Evolutionary conservation across 1,140 invertebrate species (phyloP).

Genomic region (Panagrolaimus sp.): DNA sequence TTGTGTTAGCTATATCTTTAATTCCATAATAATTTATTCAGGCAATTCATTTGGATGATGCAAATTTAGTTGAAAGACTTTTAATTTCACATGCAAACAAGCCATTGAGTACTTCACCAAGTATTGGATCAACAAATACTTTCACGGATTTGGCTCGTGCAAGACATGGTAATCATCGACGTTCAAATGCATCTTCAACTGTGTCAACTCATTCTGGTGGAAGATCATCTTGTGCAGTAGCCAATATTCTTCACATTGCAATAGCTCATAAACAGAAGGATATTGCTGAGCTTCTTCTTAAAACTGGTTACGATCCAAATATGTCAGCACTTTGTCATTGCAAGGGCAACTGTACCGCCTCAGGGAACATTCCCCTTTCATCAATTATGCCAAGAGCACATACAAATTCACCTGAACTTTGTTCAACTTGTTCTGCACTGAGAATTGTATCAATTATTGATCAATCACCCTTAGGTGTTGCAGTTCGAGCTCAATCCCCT

Average conservation of each 20-base stretch:
- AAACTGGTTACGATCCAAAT: slow-evolving; percentile 56
- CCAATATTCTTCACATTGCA: slow-evolving; percentile 56
- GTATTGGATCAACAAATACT: slow-evolving; percentile 55
- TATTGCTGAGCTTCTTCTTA: slow-evolving; percentile 53
- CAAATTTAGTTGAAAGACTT: slow-evolving; percentile 50
- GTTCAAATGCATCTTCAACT: slow-evolving; percentile 56
- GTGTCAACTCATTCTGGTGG: slow-evolving; percentile 57
- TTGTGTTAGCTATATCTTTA: background rate
- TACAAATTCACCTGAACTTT: slow-evolving; percentile 49
- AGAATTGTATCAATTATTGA: slow-evolving; percentile 56
- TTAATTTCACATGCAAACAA: slow-evolving; percentile 49
- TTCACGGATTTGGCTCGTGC: slow-evolving; percentile 55
- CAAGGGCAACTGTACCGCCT: slow-evolving; percentile 54
- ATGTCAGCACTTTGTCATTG: slow-evolving; percentile 49
- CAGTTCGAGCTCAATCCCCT: slow-evolving; percentile 49
- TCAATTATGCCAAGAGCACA: slow-evolving; percentile 54
- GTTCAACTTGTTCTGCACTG: slow-evolving; percentile 49
- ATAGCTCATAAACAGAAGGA: slow-evolving; percentile 56
- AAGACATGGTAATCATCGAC: slow-evolving; percentile 49
- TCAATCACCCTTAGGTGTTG: slow-evolving; percentile 53
- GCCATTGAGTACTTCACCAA: slow-evolving; percentile 50
- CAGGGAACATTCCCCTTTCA: slow-evolving; percentile 54
- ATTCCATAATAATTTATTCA: slow-evolving; percentile 22
- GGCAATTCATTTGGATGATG: slow-evolving; percentile 57
- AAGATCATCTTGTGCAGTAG: slow-evolving; percentile 50